A percentile compares a stretch with the other conserved stretches of the same genome.
Evolutionary conservation across 2,797 vertebrate species (phyloP).

Genomic region (Crenuchus spilurus): DNA sequence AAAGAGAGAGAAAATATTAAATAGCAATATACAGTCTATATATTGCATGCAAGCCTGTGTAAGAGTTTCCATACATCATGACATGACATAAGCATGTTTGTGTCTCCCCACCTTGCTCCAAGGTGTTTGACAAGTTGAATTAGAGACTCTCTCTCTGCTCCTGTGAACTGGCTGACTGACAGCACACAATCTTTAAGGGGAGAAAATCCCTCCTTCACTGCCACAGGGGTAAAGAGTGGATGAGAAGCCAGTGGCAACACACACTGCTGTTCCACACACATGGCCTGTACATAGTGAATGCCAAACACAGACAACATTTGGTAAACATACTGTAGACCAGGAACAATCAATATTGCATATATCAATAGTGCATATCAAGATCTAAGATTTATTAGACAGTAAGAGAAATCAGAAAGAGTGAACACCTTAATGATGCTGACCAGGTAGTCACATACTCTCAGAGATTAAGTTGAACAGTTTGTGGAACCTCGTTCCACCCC

Average conservation of each 20-base stretch:
- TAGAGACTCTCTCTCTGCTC: conserved; percentile 91
- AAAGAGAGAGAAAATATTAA: neutral
- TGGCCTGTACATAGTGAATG: conserved; percentile 72
- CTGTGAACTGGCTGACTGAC: conserved; percentile 94
- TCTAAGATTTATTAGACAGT: neutral
- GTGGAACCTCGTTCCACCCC: too few relatives aligned
- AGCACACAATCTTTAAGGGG: conserved; percentile 89
- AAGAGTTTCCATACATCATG: too few relatives aligned
- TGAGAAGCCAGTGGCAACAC: conserved; percentile 83
- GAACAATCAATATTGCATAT: neutral
- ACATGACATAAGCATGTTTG: too few relatives aligned
- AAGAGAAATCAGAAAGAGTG: too few relatives aligned
- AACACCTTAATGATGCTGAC: too few relatives aligned
- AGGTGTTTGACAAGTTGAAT: conserved; percentile 86
- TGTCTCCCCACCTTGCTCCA: conserved; percentile 84
- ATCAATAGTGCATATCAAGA: neutral
- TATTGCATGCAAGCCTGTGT: neutral
- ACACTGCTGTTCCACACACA: conserved; percentile 87
- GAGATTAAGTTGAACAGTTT: too few relatives aligned
- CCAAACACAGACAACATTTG: neutral
- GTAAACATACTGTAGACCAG: neutral
- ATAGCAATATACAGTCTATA: neutral
- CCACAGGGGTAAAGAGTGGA: conserved; percentile 89
- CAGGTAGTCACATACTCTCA: too few relatives aligned
- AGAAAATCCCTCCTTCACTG: conserved; percentile 79